These are phyloP conservation scores for Otolemur crassicaudatus DNA, from an alignment of 2,797 vertebrate species.

Conservation along the genomic window DNA sequence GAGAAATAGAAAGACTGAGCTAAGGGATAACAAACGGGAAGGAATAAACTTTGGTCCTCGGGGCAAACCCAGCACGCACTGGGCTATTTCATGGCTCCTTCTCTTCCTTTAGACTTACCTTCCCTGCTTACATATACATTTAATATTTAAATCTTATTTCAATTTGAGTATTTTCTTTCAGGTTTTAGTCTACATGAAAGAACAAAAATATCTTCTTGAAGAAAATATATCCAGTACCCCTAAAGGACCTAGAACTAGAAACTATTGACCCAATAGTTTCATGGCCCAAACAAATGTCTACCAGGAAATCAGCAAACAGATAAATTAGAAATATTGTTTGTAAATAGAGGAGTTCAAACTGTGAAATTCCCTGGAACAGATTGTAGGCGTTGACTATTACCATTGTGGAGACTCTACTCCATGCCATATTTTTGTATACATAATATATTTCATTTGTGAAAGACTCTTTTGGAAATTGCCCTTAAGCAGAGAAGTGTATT, in stretches of 20 bases:
- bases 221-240: neutral
- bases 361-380: neutral
- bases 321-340: neutral
- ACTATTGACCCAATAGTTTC: neutral
- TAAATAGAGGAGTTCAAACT: conserved; percentile 24
- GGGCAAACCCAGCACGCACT: neutral
- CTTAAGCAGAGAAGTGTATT: neutral
- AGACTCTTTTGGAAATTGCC: neutral
- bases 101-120: neutral
- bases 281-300: neutral
- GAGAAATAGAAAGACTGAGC: neutral
- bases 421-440: neutral
- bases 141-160: neutral
- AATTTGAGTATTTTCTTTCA: neutral
- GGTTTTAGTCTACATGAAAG: conserved; percentile 42
- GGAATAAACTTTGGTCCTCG: neutral
- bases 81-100: neutral
- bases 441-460: neutral
- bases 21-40: neutral
- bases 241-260: conserved; percentile 46
- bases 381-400: neutral
- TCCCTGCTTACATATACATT: neutral
- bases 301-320: neutral
- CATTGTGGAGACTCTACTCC: neutral
- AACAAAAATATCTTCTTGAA: conserved; percentile 68